phyloP scores from a whole-genome alignment of 2,888 invertebrate genomes.

The Tachina fera region DNA sequence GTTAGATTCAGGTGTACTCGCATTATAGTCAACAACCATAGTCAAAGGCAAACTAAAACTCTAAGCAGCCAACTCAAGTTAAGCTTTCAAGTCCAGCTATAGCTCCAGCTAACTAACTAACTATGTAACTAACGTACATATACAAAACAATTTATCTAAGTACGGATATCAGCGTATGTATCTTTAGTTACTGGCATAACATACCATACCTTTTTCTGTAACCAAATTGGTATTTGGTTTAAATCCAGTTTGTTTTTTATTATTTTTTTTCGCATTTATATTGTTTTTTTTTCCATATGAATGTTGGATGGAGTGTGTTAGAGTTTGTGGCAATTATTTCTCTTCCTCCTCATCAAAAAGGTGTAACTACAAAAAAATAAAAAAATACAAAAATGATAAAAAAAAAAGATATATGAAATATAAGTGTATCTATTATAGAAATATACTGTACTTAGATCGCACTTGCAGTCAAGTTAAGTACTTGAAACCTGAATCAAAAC shows the following conservation, averaged over 20 bases:
- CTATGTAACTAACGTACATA: conserved; percentile 35
- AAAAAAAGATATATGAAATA: not conserved
- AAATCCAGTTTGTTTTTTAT: conserved; percentile 61
- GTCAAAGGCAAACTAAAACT: conserved; percentile 35
- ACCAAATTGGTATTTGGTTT: conserved; percentile 69
- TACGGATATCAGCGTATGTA: conserved; percentile 30
- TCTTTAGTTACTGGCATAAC: conserved; percentile 36
- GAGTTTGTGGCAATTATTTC: conserved; percentile 69
- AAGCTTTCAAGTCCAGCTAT: conserved; percentile 31
- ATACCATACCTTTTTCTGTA: conserved; percentile 68
- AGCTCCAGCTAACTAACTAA: not conserved
- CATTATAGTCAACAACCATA: conserved; percentile 60
- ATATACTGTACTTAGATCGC: conserved; percentile 58
- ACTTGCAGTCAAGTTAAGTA: conserved; percentile 54
- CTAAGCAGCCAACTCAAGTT: conserved; percentile 36
- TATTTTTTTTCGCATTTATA: conserved; percentile 47
- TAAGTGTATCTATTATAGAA: not conserved
- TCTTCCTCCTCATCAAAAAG: conserved; percentile 65
- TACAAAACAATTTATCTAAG: conserved; percentile 41
- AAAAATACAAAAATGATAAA: conserved; percentile 4
- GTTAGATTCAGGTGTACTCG: conserved; percentile 71
- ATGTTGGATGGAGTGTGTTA: conserved; percentile 41
- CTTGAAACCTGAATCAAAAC: conserved; percentile 53
- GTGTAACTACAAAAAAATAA: conserved; percentile 59
- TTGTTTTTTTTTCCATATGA: conserved; percentile 29